Conservation (phyloP, 2,888 invertebrate species). For the Zaprionus lineosus region DNA sequence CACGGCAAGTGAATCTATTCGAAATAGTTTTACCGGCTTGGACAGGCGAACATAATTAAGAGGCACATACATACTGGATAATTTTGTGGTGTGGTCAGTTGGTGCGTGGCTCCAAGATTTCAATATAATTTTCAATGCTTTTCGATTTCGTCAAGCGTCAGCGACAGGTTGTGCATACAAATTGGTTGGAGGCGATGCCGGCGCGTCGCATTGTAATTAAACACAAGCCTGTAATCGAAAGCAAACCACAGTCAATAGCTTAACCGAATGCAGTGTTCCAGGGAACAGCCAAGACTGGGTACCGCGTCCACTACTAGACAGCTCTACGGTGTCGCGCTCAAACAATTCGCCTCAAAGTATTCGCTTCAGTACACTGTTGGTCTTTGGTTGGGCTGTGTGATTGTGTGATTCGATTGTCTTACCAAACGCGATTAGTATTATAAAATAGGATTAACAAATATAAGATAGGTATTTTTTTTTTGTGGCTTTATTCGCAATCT, state of each 20-base stretch:
- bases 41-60: conserved; percentile 6
- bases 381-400: conserved; percentile 29
- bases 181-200: conserved; percentile 11
- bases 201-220: conserved; percentile 42
- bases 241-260: neutral
- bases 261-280: conserved; percentile 27
- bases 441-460: conserved; percentile 14
- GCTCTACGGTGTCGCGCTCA: neutral
- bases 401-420: conserved; percentile 12
- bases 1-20: conserved; percentile 48
- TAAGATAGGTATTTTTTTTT: conserved; percentile 1
- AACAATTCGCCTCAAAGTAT: neutral
- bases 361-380: conserved; percentile 45
- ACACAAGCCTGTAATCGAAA: conserved; percentile 19
- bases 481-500: too few relatives aligned
- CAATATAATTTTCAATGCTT: conserved; percentile 28
- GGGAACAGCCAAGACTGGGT: conserved; percentile 5
- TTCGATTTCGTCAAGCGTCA: conserved; percentile 49
- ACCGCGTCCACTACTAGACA: neutral
- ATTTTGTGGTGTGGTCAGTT: conserved; percentile 14
- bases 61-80: too few relatives aligned
- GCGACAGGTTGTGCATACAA: conserved; percentile 59
- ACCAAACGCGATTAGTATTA: conserved; percentile 12
- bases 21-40: conserved; percentile 3
- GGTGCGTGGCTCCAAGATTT: conserved; percentile 57